Conservation (phyloP, 2,113 vertebrate species). For the Malurus elegans region DNA sequence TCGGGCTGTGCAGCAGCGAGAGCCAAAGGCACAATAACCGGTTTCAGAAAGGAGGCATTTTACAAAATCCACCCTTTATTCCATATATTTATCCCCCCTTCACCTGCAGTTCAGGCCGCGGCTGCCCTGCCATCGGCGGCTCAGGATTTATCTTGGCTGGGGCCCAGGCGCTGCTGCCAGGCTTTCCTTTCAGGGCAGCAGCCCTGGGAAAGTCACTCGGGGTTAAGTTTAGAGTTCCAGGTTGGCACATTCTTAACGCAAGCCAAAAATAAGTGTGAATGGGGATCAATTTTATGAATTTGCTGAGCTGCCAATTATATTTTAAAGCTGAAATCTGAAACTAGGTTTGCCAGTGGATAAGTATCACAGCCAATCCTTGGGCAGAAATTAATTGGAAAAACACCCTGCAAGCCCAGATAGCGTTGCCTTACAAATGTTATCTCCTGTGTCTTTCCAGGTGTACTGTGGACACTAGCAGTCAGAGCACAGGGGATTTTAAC, state of each 20-base stretch:
- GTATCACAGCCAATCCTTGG: background rate
- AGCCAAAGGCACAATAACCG: accelerated
- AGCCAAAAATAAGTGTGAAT: constrained; percentile 65
- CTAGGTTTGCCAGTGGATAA: background rate
- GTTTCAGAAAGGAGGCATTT: background rate
- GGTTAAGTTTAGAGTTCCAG: constrained; percentile 63
- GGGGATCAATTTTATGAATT: constrained; percentile 62
- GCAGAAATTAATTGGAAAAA: constrained; percentile 39
- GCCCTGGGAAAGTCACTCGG: constrained; percentile 46
- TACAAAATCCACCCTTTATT: background rate
- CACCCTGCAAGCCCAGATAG: background rate
- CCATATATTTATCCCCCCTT: background rate
- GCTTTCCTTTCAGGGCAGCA: constrained; percentile 15
- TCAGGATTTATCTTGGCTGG: constrained; percentile 33
- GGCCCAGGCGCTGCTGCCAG: constrained; percentile 26
- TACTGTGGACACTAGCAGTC: background rate
- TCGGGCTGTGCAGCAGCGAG: accelerated
- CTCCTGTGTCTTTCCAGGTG: background rate
- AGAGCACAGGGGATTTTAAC: background rate
- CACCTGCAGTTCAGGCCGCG: background rate
- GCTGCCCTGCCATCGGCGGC: background rate
- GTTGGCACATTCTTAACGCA: constrained; percentile 57
- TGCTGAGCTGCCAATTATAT: constrained; percentile 68
- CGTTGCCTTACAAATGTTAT: background rate
- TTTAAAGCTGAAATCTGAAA: constrained; percentile 61